Evolutionary conservation across 2,888 invertebrate species (phyloP).

Genomic region (Clostera curtula): DNA sequence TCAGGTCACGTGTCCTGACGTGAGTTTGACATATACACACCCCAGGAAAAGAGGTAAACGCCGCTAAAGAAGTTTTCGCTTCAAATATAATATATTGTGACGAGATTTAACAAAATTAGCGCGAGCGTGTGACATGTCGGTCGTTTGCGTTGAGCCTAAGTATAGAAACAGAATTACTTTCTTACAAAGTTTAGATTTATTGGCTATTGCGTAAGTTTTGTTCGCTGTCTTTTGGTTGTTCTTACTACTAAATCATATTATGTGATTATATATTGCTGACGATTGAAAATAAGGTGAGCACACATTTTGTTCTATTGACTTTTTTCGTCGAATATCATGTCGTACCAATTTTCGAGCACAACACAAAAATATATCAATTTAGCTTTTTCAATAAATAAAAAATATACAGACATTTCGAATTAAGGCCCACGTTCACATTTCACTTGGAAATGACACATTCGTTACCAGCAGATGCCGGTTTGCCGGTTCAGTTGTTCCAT

Average conservation of each 20-base stretch:
- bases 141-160: too few relatives aligned
- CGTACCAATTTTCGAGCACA: constrained; percentile 1
- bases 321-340: background rate
- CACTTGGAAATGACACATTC: constrained; percentile 63
- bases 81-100: too few relatives aligned
- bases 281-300: constrained; percentile 37
- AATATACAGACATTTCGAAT: constrained; percentile 39
- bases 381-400: constrained; percentile 26
- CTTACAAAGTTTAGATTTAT: constrained; percentile 69
- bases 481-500: constrained; percentile 63
- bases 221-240: constrained; percentile 56
- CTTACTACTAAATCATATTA: constrained; percentile 63
- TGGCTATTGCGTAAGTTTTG: constrained; percentile 56
- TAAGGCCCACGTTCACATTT: constrained; percentile 48
- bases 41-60: too few relatives aligned
- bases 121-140: too few relatives aligned
- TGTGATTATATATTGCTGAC: constrained; percentile 54
- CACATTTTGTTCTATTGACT: too few relatives aligned
- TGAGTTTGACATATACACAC: too few relatives aligned
- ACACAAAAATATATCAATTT: constrained; percentile 9
- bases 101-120: too few relatives aligned
- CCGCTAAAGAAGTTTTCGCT: too few relatives aligned
- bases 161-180: constrained; percentile 64
- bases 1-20: too few relatives aligned
- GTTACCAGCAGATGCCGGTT: constrained; percentile 59